Base-by-base conservation (phyloP, 2,113 vertebrate genomes). In the Parus major region DNA sequence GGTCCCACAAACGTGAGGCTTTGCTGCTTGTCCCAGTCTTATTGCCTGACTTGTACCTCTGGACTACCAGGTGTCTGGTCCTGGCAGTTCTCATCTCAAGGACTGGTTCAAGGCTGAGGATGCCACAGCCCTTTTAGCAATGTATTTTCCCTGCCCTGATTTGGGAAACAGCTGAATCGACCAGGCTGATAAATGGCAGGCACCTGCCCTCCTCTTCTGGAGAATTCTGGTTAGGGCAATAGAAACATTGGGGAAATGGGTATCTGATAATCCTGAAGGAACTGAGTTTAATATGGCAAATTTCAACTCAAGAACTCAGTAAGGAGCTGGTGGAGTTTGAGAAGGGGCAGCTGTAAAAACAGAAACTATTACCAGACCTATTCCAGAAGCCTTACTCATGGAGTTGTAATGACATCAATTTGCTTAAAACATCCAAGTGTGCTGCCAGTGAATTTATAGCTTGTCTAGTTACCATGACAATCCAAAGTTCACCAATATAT, bases 291-390 rank as follows among this genome's bases (percentile, higher is more conserved):
- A 71, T 14, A 13, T 7, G 31, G 78, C 78, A 75, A 68, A 89
- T 44, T 89, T 78, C 44, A 72, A 10, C 29, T 41, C 1, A 5
- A 27, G 59, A 33, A 3, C 35, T 70, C 42, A 59, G 68, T 23
- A 81, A 69, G 79, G 50, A 88, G 80, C 64, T 69, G 64, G 72
- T 25, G 14, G 78, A 28, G 82, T 70, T 83, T 81, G 76, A 39
- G 56, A 82, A 81, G 53, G 77, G 83, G 49, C 91, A 93, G 89
- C 96, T 94, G 72, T 68, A 92, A 68, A 31, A 95, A 57, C 91
- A 96, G 71, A 49, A 69, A 75, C 50, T 20, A 9, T 83, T 36
- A 88, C 41, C 68, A 88, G 82, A 33, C 55, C 77, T 86, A 15
- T 59, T 86, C 64, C 86, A 66, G n/a, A 33, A 55, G 80, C 68